Base-by-base conservation (phyloP, 1,140 invertebrate genomes). In the Drosophila oshimai region DNA sequence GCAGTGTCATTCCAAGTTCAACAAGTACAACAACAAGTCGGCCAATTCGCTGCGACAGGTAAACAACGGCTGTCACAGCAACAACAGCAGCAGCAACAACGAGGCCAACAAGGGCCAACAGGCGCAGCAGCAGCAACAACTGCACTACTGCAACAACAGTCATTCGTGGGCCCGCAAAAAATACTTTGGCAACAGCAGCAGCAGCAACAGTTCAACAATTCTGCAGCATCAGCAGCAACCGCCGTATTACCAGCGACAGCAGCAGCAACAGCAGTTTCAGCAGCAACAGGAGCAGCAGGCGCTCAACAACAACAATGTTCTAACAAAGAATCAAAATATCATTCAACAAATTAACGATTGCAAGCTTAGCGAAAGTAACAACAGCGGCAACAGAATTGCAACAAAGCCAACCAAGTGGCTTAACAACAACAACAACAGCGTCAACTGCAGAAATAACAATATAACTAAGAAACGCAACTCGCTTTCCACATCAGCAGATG, bases 291-390 rank as follows among this genome's bases (percentile, higher is more conserved):
- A 65, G 22, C 54, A 64, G 20, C 55, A 67, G 18, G 28, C 60
- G 20, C 29, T 34, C 13, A 68, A 69, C 28, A 86, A 87, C 41
- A 89, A 89, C 20, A 88, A 74, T 57, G 24, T 50, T 22, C 4
- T 70, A 13, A 74, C 62, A 18, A 84, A 84, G 31, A 84, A 84
- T 64, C 74, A 84, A 62, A 84, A 84, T 28, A 51, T 74, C n/a
- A 31, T 44, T 5, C 53, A 70, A 1, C 39, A 42, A 42, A 20
- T 71, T 5, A 37, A 41, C 2, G 61, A 65, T 41, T 31, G 55
- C 58, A 79, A 75, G 22, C n/a, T 39, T 3, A 72, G 26, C 26
- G 61, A 57, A 34, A 71, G 26, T 31, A 81, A 68, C 36, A 87
- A 54, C 24, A 64, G 3, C 20, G 47, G 5, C 50, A 57, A 24